Conservation (phyloP, 2,797 vertebrate species). For the Botia almorhae region DNA sequence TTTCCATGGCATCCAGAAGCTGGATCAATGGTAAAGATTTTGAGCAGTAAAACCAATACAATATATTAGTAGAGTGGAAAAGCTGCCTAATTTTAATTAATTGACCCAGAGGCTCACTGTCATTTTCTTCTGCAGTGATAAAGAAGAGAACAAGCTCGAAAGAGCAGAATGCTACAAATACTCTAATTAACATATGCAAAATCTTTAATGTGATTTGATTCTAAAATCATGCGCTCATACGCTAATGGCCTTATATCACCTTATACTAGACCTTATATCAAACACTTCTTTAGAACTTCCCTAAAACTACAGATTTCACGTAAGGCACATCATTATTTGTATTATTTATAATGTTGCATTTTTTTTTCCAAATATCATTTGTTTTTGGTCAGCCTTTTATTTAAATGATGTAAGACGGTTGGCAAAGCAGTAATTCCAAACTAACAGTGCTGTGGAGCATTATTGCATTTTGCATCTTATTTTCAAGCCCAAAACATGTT, state of each 20-base stretch:
- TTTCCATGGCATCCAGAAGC: not conserved
- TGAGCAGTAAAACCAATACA: not conserved
- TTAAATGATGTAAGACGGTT: not conserved
- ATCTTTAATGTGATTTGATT: constrained; percentile 1
- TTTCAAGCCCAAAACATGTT: not conserved
- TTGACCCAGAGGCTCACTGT: constrained; percentile 1
- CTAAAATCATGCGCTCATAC: not conserved
- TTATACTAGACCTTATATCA: not conserved
- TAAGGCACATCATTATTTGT: not conserved
- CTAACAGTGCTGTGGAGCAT: not conserved
- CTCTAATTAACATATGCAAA: not conserved
- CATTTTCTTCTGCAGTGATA: constrained; percentile 3
- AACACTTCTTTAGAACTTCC: not conserved
- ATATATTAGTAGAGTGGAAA: constrained; percentile 14
- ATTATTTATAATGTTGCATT: too few species aligned
- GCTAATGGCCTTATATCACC: not conserved
- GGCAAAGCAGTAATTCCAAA: not conserved
- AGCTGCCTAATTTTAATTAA: not conserved
- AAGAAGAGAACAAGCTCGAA: constrained; percentile 5
- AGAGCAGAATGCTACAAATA: not conserved
- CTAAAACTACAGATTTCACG: not conserved
- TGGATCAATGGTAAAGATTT: not conserved
- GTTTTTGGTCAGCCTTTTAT: not conserved
- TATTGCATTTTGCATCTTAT: not conserved
- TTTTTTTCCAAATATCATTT: not conserved